phyloP scores from a whole-genome alignment of 2,113 vertebrate species.

The Macroglossus sobrinus region DNA sequence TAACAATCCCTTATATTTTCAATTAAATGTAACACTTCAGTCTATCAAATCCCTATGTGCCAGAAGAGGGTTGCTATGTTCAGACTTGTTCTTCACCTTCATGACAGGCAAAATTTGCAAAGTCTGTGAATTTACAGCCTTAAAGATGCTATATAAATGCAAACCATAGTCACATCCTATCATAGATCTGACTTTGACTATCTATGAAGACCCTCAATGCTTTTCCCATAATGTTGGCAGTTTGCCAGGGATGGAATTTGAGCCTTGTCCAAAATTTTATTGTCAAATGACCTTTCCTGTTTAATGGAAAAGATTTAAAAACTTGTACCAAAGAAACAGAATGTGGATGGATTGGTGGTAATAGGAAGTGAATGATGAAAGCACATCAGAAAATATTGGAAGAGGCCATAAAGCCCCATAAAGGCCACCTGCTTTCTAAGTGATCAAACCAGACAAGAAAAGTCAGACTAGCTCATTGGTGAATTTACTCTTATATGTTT shows the following conservation, averaged over 20 bases:
- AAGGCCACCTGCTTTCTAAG: not conserved
- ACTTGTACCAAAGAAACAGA: constrained; percentile 15
- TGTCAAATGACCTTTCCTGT: constrained; percentile 34
- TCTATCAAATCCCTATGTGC: constrained; percentile 1
- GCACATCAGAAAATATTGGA: not conserved
- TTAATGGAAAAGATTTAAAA: constrained; percentile 56
- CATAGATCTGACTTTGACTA: not conserved
- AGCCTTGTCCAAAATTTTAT: not conserved
- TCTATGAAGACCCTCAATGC: not conserved
- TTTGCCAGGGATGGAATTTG: not conserved
- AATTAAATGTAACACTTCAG: constrained; percentile 53
- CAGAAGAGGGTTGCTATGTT: not conserved
- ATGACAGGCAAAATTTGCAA: constrained; percentile 29
- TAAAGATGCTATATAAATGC: not conserved
- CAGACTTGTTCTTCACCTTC: not conserved
- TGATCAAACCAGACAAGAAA: not conserved
- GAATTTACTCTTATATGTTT: not conserved
- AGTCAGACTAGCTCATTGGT: not conserved
- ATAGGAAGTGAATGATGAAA: not conserved
- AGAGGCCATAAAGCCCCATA: not conserved
- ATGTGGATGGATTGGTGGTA: not conserved
- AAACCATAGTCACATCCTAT: not conserved
- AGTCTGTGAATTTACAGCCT: not conserved
- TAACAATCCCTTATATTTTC: constrained; percentile 42
- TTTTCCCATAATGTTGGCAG: not conserved